These are phyloP conservation scores for Zophobas atratus DNA, from an alignment of 1,140 invertebrate genomes.

Conservation along the genomic window DNA sequence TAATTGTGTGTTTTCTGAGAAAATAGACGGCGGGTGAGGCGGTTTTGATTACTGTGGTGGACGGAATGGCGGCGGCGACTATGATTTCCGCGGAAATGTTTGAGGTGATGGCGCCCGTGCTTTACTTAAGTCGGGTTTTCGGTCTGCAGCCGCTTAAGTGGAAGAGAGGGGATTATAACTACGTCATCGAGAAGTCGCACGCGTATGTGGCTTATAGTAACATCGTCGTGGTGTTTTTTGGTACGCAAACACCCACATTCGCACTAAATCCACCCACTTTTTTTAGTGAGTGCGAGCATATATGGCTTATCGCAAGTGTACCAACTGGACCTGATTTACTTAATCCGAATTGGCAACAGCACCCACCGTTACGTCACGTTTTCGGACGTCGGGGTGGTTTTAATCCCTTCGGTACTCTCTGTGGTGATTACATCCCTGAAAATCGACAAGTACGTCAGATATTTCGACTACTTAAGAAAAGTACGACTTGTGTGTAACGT, in stretches of 20 bases:
- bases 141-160: not conserved
- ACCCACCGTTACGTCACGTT: conserved; percentile 12
- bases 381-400: conserved; percentile 1
- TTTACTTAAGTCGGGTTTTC: not conserved
- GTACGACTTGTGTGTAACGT: not conserved
- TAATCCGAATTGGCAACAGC: not conserved
- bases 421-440: not conserved
- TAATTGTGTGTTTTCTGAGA: conserved; percentile 19
- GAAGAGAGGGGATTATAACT: not conserved
- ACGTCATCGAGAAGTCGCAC: not conserved
- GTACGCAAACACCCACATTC: not conserved
- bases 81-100: not conserved
- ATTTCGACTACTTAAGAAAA: conserved; percentile 1
- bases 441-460: conserved; percentile 7
- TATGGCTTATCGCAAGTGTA: conserved; percentile 5
- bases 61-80: not conserved
- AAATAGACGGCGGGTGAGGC: not conserved
- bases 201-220: not conserved
- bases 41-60: not conserved
- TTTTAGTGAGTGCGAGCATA: conserved; percentile 11
- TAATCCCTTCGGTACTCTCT: not conserved
- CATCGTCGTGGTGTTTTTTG: not conserved
- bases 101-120: not conserved
- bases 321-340: conserved; percentile 13
- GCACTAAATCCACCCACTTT: not conserved